Evolutionary conservation across 2,797 vertebrate genomes (phyloP), one percentile per base, ranked within the genome.

Genomic region (Spinus olivaceus): DNA sequence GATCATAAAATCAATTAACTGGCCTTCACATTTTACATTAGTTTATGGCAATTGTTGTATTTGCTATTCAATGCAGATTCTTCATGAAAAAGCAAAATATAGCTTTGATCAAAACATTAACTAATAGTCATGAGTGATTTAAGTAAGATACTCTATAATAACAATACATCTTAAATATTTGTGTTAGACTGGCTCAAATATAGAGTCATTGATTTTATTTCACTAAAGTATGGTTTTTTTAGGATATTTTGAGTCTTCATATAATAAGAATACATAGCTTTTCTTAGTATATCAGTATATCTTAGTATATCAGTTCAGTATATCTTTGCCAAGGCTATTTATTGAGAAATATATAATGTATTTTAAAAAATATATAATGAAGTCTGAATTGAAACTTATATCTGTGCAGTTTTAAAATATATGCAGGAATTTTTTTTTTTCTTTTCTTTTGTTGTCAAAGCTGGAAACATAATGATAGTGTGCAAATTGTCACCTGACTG

Each of bases 391-490:
- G 32, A 57, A 61, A 7, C 6, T 72, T 69, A 0, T 10, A 35
- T 41, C 37, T 54, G 0, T 69, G 15, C 24, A 28, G 15, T 50
- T 85, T 47, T 80, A 41, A 82, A 85, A 28, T 69, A 47, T 8
- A 33, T 73, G 3, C 20, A 47, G 25, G 4, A 50, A 11, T 4
- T 8, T 56, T 30, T 59, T 90, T 60, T 63, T 69, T 81, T 64
- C 2, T 35, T 35, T 35, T 35, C 35, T 35, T 35, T 97, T 74
- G 39, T 97, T 97, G 96, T 97, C 94, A 94, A 95, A 96, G 81
- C 97, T 97, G 98, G 37, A 96, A 97, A 96, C 88, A 70, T 97
- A 94, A 94, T 97, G 95, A 69, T 92, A 50, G 65, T 97, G 92
- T 97, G 71, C 97, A 96, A 97, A 96, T 97, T 93, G 86, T 92